phyloP scores from a whole-genome alignment of 2,888 invertebrate species.

The Dicroscelio sp. region DNA sequence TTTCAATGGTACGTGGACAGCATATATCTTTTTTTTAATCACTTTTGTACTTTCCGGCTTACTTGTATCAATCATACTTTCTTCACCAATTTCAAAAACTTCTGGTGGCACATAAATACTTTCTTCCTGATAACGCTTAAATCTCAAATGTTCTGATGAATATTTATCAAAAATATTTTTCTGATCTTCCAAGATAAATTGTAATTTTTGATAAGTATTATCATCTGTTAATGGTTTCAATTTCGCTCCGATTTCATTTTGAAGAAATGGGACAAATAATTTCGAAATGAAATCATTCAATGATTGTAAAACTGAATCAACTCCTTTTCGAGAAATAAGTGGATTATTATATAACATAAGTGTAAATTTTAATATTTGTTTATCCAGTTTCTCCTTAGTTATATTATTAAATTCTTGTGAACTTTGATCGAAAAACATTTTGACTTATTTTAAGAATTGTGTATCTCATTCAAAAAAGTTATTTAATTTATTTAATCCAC shows the following conservation, averaged over 20 bases:
- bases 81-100: slow-evolving; percentile 66
- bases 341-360: slow-evolving; percentile 30
- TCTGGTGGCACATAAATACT: slow-evolving; percentile 64
- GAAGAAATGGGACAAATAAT: slow-evolving; percentile 45
- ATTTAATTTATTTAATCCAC: too few relatives aligned
- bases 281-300: slow-evolving; percentile 53
- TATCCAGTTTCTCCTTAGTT: slow-evolving; percentile 1
- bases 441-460: too few relatives aligned
- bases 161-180: slow-evolving; percentile 18
- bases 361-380: slow-evolving; percentile 60
- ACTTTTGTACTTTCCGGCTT: slow-evolving; percentile 25
- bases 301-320: slow-evolving; percentile 32
- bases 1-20: slow-evolving; percentile 64
- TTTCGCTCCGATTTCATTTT: slow-evolving; percentile 29
- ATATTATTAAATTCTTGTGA: background rate
- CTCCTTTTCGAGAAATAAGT: slow-evolving; percentile 56
- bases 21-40: slow-evolving; percentile 59
- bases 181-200: slow-evolving; percentile 61
- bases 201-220: background rate
- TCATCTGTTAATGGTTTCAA: background rate
- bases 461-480: too few relatives aligned
- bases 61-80: background rate
- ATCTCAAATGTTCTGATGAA: background rate
- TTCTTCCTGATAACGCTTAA: slow-evolving; percentile 1
- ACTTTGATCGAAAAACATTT: too few relatives aligned